These are phyloP conservation scores for Trachemys scripta DNA, from an alignment of 2,113 vertebrate species.

Conservation along the genomic window DNA sequence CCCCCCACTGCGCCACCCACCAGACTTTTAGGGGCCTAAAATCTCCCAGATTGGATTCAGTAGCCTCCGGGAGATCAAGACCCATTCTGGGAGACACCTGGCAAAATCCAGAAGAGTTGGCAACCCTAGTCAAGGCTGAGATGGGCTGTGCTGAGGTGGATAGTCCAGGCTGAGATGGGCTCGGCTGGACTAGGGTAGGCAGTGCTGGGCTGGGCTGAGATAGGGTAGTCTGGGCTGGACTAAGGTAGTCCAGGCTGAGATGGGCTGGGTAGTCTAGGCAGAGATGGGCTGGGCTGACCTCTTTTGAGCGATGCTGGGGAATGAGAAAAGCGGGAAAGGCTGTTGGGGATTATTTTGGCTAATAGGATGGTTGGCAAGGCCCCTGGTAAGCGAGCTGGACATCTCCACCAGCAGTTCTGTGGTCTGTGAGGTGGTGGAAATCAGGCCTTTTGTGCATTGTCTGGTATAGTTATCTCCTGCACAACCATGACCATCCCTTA, in stretches of 20 bases:
- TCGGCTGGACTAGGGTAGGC: no score
- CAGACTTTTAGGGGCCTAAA: no score
- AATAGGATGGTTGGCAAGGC: no score
- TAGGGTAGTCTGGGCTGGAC: no score
- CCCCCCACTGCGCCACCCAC: no score
- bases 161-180: fast-evolving
- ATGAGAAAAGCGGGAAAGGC: not conserved
- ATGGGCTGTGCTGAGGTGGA: fast-evolving
- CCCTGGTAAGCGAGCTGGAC: no score
- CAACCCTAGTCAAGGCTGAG: not conserved
- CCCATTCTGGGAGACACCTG: no score
- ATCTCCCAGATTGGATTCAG: no score
- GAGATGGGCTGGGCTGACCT: fast-evolving
- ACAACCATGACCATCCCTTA: not conserved
- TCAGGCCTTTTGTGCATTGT: not conserved
- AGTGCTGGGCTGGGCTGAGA: not conserved
- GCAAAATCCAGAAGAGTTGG: no score
- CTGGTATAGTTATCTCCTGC: not conserved
- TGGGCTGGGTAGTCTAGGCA: fast-evolving
- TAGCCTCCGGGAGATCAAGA: no score
- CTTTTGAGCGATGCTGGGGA: not conserved
- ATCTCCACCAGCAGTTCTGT: no score
- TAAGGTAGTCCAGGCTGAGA: fast-evolving
- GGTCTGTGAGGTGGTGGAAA: not conserved
- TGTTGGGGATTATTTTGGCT: not conserved